Evolutionary conservation across 2,797 vertebrate genomes (phyloP), one percentile per base, ranked within the genome.

Genomic region (Poliocrania exsul): DNA sequence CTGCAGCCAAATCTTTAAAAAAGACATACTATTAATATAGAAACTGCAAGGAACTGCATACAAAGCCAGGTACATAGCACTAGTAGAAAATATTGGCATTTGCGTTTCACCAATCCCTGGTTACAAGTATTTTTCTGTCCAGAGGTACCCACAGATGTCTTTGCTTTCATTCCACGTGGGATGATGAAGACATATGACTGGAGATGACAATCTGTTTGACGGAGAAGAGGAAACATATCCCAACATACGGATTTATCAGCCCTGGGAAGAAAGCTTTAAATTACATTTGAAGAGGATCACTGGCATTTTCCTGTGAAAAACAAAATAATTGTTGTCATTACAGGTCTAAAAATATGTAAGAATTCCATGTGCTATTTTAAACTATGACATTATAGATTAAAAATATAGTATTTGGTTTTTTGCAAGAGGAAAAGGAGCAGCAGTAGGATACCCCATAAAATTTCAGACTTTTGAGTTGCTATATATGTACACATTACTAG

Each of bases 91-190:
- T n/a, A 14, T 18, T 51, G 9, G 16, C 72, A 42, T 54, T 21
- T 29, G 1, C 38, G 10, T 35, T 73, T 77, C 51, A 26, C 2
- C 26, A 40, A 33, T 0, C 1, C 10, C 11, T 7, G 66, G 31
- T n/a, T 2, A 70, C 3, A 70, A 70, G 37, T 53, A 37, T 56
- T 38, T 60, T 44, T 28, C 61, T 64, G 18, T 70, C 7, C 56
- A 56, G 40, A 37, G 4, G 19, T 13, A 80, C 8, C 28, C 3
- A 11, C 3, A 51, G 17, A 56, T 5, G 2, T 35, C 31, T 33
- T 72, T 46, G 23, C 16, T 57, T 86, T 83, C 18, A 26, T 47
- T 83, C 38, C 42, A 10, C 4, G 6, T 16, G 4, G 37, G 16
- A 51, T 49, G 9, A 6, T 23, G 6, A 73, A 49, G 19, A 46